Percentiles rank a stretch among this genome's conserved stretches.
phyloP scores from a whole-genome alignment of 2,113 vertebrate species.

The Ginglymostoma cirratum region DNA sequence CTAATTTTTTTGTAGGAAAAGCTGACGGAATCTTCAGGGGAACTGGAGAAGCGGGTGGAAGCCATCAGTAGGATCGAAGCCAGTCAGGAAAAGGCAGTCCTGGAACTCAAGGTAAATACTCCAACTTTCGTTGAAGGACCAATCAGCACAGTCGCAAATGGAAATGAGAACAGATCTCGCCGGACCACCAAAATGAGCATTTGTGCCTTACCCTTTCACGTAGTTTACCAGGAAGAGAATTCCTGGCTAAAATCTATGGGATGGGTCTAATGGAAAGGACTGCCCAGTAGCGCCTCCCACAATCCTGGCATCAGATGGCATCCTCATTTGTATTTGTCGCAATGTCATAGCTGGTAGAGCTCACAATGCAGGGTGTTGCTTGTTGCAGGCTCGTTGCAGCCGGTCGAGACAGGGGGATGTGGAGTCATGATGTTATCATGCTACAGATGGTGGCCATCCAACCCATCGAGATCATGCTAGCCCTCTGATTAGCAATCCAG shows the following conservation, averaged over 20 bases:
- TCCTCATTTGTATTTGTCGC: no score
- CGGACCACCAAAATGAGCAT: neutral
- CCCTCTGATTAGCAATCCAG: neutral
- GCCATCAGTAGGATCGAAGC: constrained; percentile 8
- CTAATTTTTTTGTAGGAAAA: constrained; percentile 38
- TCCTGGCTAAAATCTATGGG: no score
- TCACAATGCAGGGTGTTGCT: no score
- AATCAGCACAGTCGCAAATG: neutral
- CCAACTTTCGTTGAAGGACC: neutral
- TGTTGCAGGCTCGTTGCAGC: no score
- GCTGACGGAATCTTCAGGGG: constrained; percentile 23
- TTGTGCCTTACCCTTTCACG: neutral
- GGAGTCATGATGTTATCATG: neutral
- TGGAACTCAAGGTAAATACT: constrained; percentile 40
- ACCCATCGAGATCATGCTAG: neutral
- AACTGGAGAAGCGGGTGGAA: constrained; percentile 29
- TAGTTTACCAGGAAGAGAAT: no score
- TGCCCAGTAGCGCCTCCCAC: no score
- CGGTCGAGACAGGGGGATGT: no score
- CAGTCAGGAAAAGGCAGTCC: constrained; percentile 23
- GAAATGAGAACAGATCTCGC: neutral
- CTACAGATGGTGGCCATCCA: neutral
- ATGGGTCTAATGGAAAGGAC: no score
- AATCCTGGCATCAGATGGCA: no score
- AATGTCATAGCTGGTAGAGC: no score